Evolutionary conservation across 1,140 invertebrate species (phyloP).

Genomic region (Monochamus saltuarius): DNA sequence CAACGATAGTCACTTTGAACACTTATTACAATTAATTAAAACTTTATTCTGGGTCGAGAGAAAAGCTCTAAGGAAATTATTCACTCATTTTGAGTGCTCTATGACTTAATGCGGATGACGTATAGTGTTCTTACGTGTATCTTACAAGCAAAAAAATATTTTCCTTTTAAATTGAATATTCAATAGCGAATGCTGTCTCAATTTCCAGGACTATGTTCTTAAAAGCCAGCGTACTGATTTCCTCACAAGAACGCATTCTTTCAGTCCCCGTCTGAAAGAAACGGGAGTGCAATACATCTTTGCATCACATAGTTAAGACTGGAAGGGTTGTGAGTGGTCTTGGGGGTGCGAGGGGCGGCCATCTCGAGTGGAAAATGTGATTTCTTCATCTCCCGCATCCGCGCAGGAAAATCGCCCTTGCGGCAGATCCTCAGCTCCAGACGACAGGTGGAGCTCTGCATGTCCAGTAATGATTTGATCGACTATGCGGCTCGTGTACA

Average conservation of each 20-base stretch:
- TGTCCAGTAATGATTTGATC: constrained; percentile 28
- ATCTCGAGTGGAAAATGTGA: constrained; percentile 51
- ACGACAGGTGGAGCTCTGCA: not conserved
- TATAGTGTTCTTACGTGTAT: too few relatives aligned
- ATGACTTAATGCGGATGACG: too few relatives aligned
- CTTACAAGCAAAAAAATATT: too few relatives aligned
- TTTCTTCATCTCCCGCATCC: constrained; percentile 49
- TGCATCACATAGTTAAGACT: constrained; percentile 47
- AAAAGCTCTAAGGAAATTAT: too few relatives aligned
- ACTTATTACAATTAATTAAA: too few relatives aligned
- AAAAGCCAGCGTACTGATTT: constrained; percentile 19
- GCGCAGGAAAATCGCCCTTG: constrained; percentile 32
- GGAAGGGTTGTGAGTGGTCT: constrained; percentile 50
- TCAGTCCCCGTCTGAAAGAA: constrained; percentile 8
- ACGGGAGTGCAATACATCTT: constrained; percentile 34
- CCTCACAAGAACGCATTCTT: constrained; percentile 17
- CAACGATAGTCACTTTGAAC: too few relatives aligned
- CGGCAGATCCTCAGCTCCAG: too few relatives aligned
- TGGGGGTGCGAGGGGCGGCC: constrained; percentile 31
- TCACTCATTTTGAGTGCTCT: too few relatives aligned
- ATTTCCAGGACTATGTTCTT: constrained; percentile 12
- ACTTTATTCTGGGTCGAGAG: too few relatives aligned
- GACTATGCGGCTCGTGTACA: constrained; percentile 21
- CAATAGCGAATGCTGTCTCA: too few relatives aligned
- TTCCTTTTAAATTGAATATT: too few relatives aligned